Evolutionary conservation across 2,113 vertebrate genomes (phyloP).

Genomic region (Eulacestoma nigropectus): DNA sequence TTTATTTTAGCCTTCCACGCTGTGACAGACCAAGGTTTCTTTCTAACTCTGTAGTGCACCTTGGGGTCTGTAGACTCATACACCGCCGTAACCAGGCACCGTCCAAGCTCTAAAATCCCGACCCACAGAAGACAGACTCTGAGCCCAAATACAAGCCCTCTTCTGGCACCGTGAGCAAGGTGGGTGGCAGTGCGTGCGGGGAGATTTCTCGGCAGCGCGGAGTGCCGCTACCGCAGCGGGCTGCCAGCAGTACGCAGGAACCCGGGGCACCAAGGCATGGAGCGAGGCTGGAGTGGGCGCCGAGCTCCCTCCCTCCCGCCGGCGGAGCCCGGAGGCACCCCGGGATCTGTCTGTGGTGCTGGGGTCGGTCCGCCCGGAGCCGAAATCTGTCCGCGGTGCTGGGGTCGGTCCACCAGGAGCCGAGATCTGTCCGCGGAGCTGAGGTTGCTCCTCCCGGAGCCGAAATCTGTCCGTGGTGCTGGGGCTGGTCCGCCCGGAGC

Average conservation of each 20-base stretch:
- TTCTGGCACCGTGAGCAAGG: background rate
- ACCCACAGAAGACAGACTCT: background rate
- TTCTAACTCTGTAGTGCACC: constrained; percentile 5
- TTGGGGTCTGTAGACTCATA: background rate
- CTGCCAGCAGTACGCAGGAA: background rate
- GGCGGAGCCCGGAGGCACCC: background rate
- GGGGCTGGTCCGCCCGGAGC: background rate
- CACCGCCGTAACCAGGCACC: background rate
- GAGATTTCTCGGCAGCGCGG: background rate
- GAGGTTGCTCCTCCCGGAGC: background rate
- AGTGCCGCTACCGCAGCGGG: background rate
- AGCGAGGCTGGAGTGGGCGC: background rate
- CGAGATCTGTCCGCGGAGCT: background rate
- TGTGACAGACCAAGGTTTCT: background rate
- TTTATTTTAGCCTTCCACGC: background rate
- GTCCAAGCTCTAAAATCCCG: background rate
- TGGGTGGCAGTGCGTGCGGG: background rate
- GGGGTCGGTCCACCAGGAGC: background rate
- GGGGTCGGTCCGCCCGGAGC: background rate
- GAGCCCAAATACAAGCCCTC: background rate
- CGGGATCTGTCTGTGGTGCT: background rate
- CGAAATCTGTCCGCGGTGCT: background rate
- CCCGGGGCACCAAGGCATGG: background rate
- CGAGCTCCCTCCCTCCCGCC: background rate
- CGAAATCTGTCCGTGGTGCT: background rate